These are phyloP conservation scores for Dorcus parallelipipedus DNA, from an alignment of 2,888 invertebrate species.

Conservation along the genomic window DNA sequence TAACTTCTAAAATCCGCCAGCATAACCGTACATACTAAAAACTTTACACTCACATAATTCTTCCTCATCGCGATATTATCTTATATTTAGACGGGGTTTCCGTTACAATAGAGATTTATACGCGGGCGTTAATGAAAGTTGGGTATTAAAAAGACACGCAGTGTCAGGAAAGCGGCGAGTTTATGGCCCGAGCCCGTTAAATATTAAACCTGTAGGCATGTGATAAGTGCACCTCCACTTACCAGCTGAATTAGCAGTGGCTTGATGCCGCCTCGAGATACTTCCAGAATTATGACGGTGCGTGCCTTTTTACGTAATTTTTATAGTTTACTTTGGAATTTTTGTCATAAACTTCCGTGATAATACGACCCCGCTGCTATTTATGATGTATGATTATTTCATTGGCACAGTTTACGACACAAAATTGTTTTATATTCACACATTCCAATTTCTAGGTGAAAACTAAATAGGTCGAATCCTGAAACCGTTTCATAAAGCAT, in stretches of 20 bases:
- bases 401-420: background rate
- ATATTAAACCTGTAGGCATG: slow-evolving; percentile 46
- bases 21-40: slow-evolving; percentile 30
- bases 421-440: background rate
- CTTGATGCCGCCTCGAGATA: slow-evolving; percentile 38
- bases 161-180: slow-evolving; percentile 38
- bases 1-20: slow-evolving; percentile 16
- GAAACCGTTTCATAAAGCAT: too few relatives aligned
- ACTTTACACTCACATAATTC: slow-evolving; percentile 43
- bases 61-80: slow-evolving; percentile 41
- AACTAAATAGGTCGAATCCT: too few relatives aligned
- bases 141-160: slow-evolving; percentile 47
- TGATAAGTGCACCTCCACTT: slow-evolving; percentile 47
- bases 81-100: slow-evolving; percentile 42
- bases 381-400: background rate
- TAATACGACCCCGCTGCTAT: too few relatives aligned
- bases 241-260: slow-evolving; percentile 40
- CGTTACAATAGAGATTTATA: slow-evolving; percentile 49
- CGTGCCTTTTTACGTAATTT: slow-evolving; percentile 24
- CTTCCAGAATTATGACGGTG: slow-evolving; percentile 40
- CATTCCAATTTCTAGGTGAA: background rate
- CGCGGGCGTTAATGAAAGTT: slow-evolving; percentile 47
- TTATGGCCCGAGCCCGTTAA: slow-evolving; percentile 41
- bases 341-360: too few relatives aligned
- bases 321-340: slow-evolving; percentile 10